phyloP scores from a whole-genome alignment of 2,888 invertebrate genomes.

The Melinaea menophilus region DNA sequence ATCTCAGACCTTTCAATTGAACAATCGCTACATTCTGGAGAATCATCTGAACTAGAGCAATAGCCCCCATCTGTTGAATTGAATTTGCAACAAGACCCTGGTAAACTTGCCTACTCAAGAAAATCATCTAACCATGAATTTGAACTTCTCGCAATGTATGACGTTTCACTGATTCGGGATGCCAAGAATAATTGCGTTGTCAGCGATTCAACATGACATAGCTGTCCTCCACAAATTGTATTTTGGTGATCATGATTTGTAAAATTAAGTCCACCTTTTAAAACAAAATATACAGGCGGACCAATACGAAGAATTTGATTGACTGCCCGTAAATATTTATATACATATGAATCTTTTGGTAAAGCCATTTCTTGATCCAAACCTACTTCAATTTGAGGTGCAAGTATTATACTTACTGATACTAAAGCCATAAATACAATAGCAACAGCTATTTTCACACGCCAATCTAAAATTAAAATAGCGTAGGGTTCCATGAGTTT shows the following conservation, averaged over 20 bases:
- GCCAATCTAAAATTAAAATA: constrained; percentile 56
- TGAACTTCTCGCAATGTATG: constrained; percentile 86
- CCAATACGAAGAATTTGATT: constrained; percentile 87
- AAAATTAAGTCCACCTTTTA: constrained; percentile 88
- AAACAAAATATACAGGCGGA: constrained; percentile 95
- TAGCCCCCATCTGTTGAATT: constrained; percentile 80
- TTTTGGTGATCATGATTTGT: constrained; percentile 82
- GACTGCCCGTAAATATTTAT: constrained; percentile 89
- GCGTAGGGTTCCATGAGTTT: constrained; percentile 65
- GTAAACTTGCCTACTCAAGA: constrained; percentile 86
- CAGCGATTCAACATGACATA: constrained; percentile 83
- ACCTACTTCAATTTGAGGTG: constrained; percentile 88
- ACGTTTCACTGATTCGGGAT: constrained; percentile 80
- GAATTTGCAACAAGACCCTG: constrained; percentile 82
- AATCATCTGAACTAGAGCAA: constrained; percentile 78
- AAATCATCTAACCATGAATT: constrained; percentile 97
- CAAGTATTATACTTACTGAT: constrained; percentile 82
- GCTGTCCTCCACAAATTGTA: constrained; percentile 84
- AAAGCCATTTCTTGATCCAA: constrained; percentile 95
- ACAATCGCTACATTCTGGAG: constrained; percentile 70
- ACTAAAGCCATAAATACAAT: constrained; percentile 84
- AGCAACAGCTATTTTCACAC: constrained; percentile 77
- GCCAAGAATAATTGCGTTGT: constrained; percentile 85
- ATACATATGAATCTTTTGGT: constrained; percentile 93
- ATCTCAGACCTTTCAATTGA: constrained; percentile 62